Base-by-base conservation (phyloP, 2,113 vertebrate genomes). In the Xyrauchen texanus region DNA sequence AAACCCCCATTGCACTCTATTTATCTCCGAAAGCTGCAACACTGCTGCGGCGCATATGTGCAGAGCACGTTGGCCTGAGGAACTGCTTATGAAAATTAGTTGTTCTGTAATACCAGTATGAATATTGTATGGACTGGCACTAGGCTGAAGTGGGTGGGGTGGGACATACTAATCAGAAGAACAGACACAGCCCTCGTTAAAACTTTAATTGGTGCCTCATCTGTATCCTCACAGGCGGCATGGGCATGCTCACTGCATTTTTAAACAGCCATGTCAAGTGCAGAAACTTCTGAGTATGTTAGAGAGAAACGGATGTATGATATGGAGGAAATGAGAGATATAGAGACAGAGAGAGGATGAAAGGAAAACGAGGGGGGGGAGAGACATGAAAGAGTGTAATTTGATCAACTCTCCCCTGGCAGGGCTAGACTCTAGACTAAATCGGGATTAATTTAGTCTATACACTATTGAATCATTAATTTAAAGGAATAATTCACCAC, bases 161-260 rank as follows among this genome's bases (percentile, higher is more conserved):
- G 42, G 66, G 53, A 68, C 72, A 76, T 70, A 58, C 66, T 77
- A 68, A 62, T 61, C 46, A 21, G 66, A 44, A 66, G 57, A 60
- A 55, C 65, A 65, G 71, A 44, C 64, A 21, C 64, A 68, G 52
- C 65, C 34, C 76, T 68, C 72, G 15, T 79, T 82, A 82, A 82
- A 82, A 74, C 69, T 75, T 78, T 74, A 78, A 78, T 78, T 78
- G 69, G 65, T 6, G n/a, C 49, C 57, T 78, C 64, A 75, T 61
- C 81, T 69, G 79, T 66, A 76, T 76, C 57, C 51, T 45, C 58
- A 15, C 66, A 5, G 61, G 21, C 16, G 52, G 67, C 49, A 58
- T 13, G 21, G 15, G 42, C 5, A 5, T 42, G 10, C 65, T 58
- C 7, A 16, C 46, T 53, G 77, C 71, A 79, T 60, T 46, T 58